Percentiles rank a stretch among this genome's conserved stretches.
Conservation (phyloP, 2,888 invertebrate species). For the Epistrophe grossulariae region DNA sequence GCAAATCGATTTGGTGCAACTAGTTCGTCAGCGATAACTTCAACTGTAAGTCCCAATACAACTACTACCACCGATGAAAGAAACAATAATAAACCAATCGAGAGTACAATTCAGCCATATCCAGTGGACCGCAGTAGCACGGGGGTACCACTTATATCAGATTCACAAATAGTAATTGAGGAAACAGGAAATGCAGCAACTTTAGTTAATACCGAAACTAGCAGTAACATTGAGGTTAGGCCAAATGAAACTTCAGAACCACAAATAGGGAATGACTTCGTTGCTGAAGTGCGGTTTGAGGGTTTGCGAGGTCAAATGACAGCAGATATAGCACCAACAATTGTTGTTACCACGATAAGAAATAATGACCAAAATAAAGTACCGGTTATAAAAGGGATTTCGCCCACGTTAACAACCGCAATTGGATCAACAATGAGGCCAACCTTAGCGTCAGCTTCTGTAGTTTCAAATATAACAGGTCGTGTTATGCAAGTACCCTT, state of each 20-base stretch:
- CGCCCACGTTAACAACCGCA: constrained; percentile 37
- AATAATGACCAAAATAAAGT: constrained; percentile 60
- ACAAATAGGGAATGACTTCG: constrained; percentile 64
- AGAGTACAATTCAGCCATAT: constrained; percentile 77
- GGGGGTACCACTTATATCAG: constrained; percentile 53
- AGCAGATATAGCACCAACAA: constrained; percentile 71
- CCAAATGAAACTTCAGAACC: constrained; percentile 48
- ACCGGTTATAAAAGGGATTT: constrained; percentile 21
- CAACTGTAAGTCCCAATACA: constrained; percentile 4
- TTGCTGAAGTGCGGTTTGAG: constrained; percentile 76
- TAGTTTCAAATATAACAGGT: constrained; percentile 77
- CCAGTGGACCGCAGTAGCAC: constrained; percentile 57
- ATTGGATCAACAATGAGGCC: constrained; percentile 42
- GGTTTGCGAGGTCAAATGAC: constrained; percentile 45
- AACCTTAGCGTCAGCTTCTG: constrained; percentile 1
- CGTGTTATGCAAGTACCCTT: constrained; percentile 82
- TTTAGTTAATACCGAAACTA: constrained; percentile 24
- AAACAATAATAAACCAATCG: constrained; percentile 62
- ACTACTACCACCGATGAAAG: constrained; percentile 49
- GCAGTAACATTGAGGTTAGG: constrained; percentile 52
- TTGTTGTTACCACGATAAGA: constrained; percentile 72
- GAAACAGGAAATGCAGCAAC: constrained; percentile 21
- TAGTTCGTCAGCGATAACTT: constrained; percentile 30
- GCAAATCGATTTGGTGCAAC: constrained; percentile 46
- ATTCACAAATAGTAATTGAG: constrained; percentile 48